Evolutionary conservation across 2,113 vertebrate genomes (phyloP).

Genomic region (Synchiropus splendidus): DNA sequence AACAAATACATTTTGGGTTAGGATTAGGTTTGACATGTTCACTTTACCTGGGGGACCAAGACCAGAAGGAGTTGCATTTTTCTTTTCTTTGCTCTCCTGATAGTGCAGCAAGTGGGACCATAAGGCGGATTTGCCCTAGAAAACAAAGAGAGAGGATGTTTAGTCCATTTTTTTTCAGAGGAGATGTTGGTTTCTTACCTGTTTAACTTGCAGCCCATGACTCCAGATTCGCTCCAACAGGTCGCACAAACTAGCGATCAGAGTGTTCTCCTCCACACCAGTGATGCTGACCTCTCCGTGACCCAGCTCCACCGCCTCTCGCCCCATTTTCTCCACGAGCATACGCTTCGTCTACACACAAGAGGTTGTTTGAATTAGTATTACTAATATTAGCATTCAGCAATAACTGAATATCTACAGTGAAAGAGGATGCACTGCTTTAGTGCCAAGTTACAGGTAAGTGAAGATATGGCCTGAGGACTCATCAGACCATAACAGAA

Average conservation of each 20-base stretch:
- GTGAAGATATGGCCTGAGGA: no score
- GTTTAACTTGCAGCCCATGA: conserved; percentile 90
- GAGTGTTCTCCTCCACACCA: conserved; percentile 89
- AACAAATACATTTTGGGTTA: background rate
- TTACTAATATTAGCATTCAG: no score
- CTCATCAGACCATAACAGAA: no score
- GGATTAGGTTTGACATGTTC: conserved; percentile 10
- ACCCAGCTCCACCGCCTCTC: conserved; percentile 90
- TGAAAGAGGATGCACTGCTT: background rate
- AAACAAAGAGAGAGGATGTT: background rate
- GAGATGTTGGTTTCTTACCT: conserved; percentile 61
- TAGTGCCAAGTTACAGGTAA: no score
- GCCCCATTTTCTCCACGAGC: conserved; percentile 98
- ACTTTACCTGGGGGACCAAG: conserved; percentile 84
- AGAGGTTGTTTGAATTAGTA: background rate
- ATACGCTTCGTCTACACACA: conserved; percentile 86
- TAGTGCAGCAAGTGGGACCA: conserved; percentile 97
- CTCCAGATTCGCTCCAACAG: conserved; percentile 97
- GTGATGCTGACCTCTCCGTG: conserved; percentile 96
- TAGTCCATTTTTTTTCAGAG: no score
- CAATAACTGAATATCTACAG: background rate
- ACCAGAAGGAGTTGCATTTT: conserved; percentile 74
- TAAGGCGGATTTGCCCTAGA: conserved; percentile 91
- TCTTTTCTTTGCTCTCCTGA: conserved; percentile 89
- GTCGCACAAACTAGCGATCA: conserved; percentile 95